phyloP scores from a whole-genome alignment of 2,113 vertebrate species.

The Strix uralensis region DNA sequence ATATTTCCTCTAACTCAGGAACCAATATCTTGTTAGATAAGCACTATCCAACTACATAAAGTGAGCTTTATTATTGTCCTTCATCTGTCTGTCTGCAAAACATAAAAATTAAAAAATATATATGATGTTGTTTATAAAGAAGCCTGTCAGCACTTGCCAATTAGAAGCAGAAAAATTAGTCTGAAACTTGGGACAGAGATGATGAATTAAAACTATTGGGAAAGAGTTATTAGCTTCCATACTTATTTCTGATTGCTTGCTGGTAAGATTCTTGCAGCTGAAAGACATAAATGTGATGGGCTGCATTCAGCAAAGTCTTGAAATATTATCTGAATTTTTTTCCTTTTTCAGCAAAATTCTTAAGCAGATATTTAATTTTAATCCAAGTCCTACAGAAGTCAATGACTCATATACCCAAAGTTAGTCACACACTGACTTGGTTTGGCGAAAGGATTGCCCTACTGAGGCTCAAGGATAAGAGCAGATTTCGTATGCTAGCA shows the following conservation, averaged over 20 bases:
- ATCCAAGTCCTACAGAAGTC: not conserved
- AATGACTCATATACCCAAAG: not conserved
- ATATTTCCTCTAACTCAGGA: not conserved
- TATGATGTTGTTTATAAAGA: not conserved
- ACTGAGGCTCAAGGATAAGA: not conserved
- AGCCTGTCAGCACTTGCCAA: not conserved
- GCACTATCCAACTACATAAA: not conserved
- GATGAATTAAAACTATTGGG: conserved; percentile 25
- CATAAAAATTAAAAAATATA: not conserved
- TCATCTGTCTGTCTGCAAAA: not conserved
- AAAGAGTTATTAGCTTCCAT: not conserved
- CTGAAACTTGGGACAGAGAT: not conserved
- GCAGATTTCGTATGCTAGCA: not conserved
- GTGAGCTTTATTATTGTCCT: not conserved
- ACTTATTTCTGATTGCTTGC: conserved; percentile 2
- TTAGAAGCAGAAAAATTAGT: not conserved
- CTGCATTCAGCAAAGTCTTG: not conserved
- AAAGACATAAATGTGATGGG: not conserved
- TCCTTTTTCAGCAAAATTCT: not conserved
- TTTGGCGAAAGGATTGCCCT: not conserved
- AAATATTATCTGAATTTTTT: not conserved
- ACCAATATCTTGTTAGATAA: not conserved
- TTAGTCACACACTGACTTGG: accelerated
- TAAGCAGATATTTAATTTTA: not conserved
- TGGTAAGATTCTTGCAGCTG: not conserved